Evolutionary conservation across 2,797 vertebrate species (phyloP), one percentile per base, ranked within the genome.

Genomic region (Heterohyrax brucei): DNA sequence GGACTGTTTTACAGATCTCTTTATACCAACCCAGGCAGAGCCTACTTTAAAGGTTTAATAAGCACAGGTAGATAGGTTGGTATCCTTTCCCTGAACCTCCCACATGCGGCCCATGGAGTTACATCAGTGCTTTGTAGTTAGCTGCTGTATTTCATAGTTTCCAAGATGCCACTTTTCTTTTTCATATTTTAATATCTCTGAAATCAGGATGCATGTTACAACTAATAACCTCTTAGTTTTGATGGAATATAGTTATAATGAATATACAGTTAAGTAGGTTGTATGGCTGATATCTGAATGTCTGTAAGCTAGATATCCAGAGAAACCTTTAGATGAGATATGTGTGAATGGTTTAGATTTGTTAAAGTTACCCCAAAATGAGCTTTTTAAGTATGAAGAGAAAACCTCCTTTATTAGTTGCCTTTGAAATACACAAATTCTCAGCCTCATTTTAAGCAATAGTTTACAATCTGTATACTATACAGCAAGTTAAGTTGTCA

Each of bases 391-490:
- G 30, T 87, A 30, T 83, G 53, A 89, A 28, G 77, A 94, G 39
- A 82, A 73, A 92, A 61, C 76, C 61, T 30, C 95, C 28, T 30
- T 75, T 90, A 0, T 90, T 89, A 80, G 44, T 80, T 82, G 83
- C 12, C 39, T 93, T 93, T 89, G 53, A 82, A 77, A 85, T 92
- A 85, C 0, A 75, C 70, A 94, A 70, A 46, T 89, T 89, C 56
- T 50, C 18, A 70, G 68, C 22, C 86, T 19, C 1, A 94, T 83
- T 97, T 96, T 86, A 84, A 94, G 70, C 13, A 83, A 18, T 90
- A 88, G n/a, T 81, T 91, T 93, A 44, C 14, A 73, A 22, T 87
- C 24, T 18, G 48, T 91, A 12, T 77, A 44, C 14, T 92, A 21
- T 77, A 28, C 7, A 87, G 7, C 8, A 72, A 22, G 33, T 89